phyloP scores from a whole-genome alignment of 2,888 invertebrate genomes.

The Fragum sueziense region DNA sequence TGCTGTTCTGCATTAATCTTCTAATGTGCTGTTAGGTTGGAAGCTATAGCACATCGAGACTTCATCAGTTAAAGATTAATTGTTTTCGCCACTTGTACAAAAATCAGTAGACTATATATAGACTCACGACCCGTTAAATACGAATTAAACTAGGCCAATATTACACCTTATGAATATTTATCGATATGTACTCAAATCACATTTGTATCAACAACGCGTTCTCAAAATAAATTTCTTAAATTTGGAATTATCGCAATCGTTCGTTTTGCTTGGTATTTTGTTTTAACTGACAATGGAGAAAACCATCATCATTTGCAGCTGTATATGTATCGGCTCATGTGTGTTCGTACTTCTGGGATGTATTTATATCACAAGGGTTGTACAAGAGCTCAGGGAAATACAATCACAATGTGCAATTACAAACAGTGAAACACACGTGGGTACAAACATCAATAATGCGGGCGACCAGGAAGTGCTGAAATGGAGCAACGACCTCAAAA shows the following conservation, averaged over 20 bases:
- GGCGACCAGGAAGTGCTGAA: not conserved
- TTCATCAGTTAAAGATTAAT: too few species aligned
- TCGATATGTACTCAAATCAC: not conserved
- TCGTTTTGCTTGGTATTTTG: too few species aligned
- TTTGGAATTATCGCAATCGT: too few species aligned
- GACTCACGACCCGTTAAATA: not conserved
- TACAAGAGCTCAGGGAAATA: slow-evolving; percentile 4
- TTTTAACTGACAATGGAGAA: not conserved
- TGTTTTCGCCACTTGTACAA: too few species aligned
- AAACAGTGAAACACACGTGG: not conserved
- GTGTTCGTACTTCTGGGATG: slow-evolving; percentile 12
- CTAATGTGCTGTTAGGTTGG: too few species aligned
- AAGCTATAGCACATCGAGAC: too few species aligned
- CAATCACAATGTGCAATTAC: not conserved
- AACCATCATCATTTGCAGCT: not conserved
- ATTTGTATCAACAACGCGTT: not conserved
- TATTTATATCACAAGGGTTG: slow-evolving; percentile 9
- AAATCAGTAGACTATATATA: not conserved
- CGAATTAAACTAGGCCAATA: not conserved
- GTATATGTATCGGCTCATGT: slow-evolving; percentile 7
- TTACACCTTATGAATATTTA: not conserved
- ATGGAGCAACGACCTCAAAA: not conserved
- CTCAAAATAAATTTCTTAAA: not conserved
- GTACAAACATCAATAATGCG: not conserved
- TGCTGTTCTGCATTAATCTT: too few species aligned